Conservation (phyloP, 2,113 vertebrate genomes). For the Nipponia nippon region DNA sequence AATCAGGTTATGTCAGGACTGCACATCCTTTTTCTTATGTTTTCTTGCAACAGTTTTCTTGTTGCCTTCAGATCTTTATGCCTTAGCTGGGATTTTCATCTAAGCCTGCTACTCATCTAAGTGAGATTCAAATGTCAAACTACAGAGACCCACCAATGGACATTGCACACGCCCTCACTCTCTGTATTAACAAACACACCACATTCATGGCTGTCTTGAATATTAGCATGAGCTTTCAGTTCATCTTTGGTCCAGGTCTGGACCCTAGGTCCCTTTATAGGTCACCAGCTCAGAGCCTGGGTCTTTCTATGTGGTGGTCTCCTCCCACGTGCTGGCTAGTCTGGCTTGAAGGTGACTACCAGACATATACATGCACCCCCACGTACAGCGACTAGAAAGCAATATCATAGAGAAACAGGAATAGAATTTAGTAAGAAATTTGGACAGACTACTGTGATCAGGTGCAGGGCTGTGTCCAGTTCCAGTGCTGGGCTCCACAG, state of each 20-base stretch:
- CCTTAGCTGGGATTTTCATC: background rate
- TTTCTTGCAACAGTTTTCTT: background rate
- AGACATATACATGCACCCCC: background rate
- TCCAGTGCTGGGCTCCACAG: background rate
- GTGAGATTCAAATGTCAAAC: background rate
- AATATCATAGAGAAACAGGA: background rate
- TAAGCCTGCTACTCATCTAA: background rate
- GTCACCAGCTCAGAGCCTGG: background rate
- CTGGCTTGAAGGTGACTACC: background rate
- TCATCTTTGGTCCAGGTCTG: background rate
- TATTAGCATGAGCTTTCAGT: background rate
- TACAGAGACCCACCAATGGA: background rate
- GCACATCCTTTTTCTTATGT: background rate
- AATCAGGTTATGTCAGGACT: background rate
- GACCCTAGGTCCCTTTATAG: background rate
- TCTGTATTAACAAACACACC: background rate
- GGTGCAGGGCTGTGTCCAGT: background rate
- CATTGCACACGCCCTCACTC: background rate
- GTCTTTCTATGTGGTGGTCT: background rate
- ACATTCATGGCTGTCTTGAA: background rate
- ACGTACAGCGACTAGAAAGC: background rate
- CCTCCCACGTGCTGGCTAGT: background rate
- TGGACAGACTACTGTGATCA: background rate
- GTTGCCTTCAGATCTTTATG: background rate
- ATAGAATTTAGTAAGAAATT: background rate